Percentiles rank a stretch among this genome's conserved stretches.
phyloP scores from a whole-genome alignment of 2,113 vertebrate species.

The Hiodon tergisus region DNA sequence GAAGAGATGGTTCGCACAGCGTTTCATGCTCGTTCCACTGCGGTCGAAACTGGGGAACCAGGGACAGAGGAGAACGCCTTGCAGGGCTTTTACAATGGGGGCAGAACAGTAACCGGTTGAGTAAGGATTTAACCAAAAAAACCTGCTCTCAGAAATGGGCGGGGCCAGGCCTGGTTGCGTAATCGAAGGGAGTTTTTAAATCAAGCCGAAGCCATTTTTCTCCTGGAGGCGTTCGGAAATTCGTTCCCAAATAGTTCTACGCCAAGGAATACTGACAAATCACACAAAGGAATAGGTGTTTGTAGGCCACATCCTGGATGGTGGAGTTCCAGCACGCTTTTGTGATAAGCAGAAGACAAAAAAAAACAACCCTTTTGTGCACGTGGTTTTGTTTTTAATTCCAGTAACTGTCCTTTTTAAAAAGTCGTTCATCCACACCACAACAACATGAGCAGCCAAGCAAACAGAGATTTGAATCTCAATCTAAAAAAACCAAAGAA shows the following conservation, averaged over 20 bases:
- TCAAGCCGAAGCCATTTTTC: no score
- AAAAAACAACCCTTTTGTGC: slow-evolving; percentile 5
- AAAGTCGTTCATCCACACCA: slow-evolving; percentile 30
- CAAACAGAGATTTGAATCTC: slow-evolving; percentile 41
- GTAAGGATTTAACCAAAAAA: no score
- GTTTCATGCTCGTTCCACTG: no score
- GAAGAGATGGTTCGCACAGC: no score
- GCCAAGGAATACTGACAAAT: slow-evolving; percentile 45
- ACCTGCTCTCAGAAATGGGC: no score
- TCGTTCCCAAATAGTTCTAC: slow-evolving; percentile 31
- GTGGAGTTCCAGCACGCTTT: slow-evolving; percentile 34
- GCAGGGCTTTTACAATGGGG: no score
- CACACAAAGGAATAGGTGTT: slow-evolving; percentile 41
- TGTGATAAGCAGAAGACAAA: slow-evolving; percentile 40
- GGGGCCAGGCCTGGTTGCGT: no score
- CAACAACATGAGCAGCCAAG: slow-evolving; percentile 27
- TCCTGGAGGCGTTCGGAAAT: no score
- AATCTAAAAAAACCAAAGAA: not conserved
- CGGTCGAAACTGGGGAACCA: no score
- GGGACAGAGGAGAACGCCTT: no score
- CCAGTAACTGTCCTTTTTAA: slow-evolving; percentile 30
- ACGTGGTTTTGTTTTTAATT: slow-evolving; percentile 16
- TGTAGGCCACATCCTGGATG: slow-evolving; percentile 11
- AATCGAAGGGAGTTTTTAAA: no score
- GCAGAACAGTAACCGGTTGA: no score